Base-by-base conservation (phyloP, 2,888 invertebrate genomes). In the Acanthopleura granulata region DNA sequence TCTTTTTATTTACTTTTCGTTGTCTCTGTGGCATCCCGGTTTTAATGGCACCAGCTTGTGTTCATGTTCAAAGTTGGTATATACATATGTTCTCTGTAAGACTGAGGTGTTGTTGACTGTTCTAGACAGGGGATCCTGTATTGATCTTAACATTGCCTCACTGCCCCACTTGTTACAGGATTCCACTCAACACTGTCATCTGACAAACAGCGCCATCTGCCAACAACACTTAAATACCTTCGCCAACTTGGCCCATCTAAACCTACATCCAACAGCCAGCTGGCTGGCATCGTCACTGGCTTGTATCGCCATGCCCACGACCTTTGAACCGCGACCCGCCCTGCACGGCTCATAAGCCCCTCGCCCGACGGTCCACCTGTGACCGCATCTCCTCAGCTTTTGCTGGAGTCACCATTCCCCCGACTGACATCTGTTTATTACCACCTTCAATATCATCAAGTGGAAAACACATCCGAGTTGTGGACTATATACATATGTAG, bases 121-220 rank as follows among this genome's bases (percentile, higher is more conserved):
- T 40, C 40, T 40, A 40, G 40, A 40, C 3, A 40, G 40, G 40
- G 40, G 9, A 40, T 40, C 40, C 40, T 40, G 57, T 57, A 57
- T 18, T 57, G 18, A 9, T 57, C n/a, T 57, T 57, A 57, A 57
- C 57, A 57, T 57, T 57, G n/a, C 57, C 22, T 40, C 40, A 40
- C 40, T 57, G 57, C 15, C 66, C 66, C 66, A 66, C 66, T 66
- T 66, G 29, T 78, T 78, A 76, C 78, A 78, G 78, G 78, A 73
- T 71, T 62, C 72, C 16, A 66, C 74, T 49, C 30, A 71, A 40
- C 74, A 50, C 72, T 75, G 72, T 72, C 76, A 69, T 72, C 74
- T 62, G 76, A 66, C 66, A 66, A 14, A 69, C 76, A 74, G 72
- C 76, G 72, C 49, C 74, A 74, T 74, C 74, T 62, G 69, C 72